These are phyloP conservation scores for Cantharis rufa DNA, from an alignment of 2,888 invertebrate genomes.

Conservation along the genomic window DNA sequence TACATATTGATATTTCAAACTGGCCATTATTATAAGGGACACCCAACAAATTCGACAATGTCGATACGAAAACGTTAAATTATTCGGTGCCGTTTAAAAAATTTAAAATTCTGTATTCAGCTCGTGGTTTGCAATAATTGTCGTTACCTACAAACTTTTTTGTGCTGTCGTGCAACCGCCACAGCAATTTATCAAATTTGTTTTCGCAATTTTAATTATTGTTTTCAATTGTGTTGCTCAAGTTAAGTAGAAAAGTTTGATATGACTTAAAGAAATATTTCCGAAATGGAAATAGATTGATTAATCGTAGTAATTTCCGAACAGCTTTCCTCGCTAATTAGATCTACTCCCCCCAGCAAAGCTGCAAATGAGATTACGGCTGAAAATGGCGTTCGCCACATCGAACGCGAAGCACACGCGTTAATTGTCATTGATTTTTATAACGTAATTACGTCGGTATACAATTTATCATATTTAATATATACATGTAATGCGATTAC, in stretches of 20 bases:
- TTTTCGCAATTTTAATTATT: neutral
- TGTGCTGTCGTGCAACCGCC: neutral
- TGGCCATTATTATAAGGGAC: neutral
- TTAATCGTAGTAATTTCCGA: constrained; percentile 64
- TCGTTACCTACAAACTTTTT: neutral
- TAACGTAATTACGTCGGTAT: constrained; percentile 56
- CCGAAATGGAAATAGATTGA: constrained; percentile 58
- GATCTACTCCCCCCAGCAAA: constrained; percentile 54
- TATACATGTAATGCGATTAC: constrained; percentile 22
- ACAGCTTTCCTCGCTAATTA: constrained; percentile 58
- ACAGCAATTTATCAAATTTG: neutral
- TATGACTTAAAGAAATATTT: constrained; percentile 46
- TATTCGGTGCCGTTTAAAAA: neutral
- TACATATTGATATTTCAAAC: neutral
- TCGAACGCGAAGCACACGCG: constrained; percentile 53
- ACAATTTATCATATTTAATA: constrained; percentile 52
- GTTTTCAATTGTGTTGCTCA: neutral
- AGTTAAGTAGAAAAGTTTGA: constrained; percentile 12
- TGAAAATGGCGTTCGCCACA: constrained; percentile 56
- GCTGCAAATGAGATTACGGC: constrained; percentile 58
- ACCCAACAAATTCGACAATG: neutral
- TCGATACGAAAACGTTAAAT: neutral
- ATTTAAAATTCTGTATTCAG: neutral
- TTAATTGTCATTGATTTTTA: constrained; percentile 60
- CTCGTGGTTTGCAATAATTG: neutral